A percentile compares a stretch with the other conserved stretches of the same genome.
phyloP scores from a whole-genome alignment of 2,888 invertebrate species.

The Endomychus coccineus region DNA sequence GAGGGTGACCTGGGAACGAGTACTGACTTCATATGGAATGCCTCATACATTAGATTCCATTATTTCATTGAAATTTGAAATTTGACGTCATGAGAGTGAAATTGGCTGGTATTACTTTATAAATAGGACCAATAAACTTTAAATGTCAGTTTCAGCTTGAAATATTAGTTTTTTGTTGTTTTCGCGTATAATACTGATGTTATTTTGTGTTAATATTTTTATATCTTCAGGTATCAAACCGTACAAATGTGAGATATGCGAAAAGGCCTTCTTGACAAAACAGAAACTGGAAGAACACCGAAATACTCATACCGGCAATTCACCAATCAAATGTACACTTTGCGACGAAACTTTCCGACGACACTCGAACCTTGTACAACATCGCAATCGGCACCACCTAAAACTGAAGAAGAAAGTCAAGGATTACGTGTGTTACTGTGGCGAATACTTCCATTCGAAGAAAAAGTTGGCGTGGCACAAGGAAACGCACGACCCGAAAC shows the following conservation, averaged over 20 bases:
- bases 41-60: no score
- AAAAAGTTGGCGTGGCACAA: conserved; percentile 81
- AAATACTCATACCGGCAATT: conserved; percentile 68
- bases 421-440: conserved; percentile 51
- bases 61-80: no score
- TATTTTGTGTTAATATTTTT: no score
- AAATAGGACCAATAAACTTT: no score
- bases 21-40: no score
- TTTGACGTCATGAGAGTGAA: no score
- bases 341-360: conserved; percentile 76
- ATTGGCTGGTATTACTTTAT: no score
- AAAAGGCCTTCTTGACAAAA: conserved; percentile 74
- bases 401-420: conserved; percentile 62
- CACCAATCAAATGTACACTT: conserved; percentile 71
- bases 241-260: conserved; percentile 65
- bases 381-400: conserved; percentile 70
- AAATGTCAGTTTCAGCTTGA: no score
- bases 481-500: conserved; percentile 72
- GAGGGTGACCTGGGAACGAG: no score
- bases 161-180: no score
- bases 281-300: conserved; percentile 77
- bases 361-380: conserved; percentile 79
- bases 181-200: no score
- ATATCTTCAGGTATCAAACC: conserved; percentile 61
- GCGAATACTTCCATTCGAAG: conserved; percentile 73